Evolutionary conservation across 2,797 vertebrate genomes (phyloP).

Genomic region (Chrysocyon brachyurus): DNA sequence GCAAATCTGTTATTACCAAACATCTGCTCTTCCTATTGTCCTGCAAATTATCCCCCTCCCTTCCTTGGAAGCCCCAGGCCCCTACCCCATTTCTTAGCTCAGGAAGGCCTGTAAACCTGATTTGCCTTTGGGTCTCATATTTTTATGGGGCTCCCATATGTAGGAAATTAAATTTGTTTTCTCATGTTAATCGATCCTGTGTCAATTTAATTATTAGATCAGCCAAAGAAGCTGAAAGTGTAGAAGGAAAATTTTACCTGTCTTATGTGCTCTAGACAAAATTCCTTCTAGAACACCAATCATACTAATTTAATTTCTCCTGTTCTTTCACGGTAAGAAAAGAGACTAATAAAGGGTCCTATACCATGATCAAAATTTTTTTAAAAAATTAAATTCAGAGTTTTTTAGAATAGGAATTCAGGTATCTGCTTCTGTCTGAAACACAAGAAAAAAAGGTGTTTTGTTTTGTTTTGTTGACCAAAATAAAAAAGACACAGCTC

Average conservation of each 20-base stretch:
- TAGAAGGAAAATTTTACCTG: not conserved
- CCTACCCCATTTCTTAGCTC: not conserved
- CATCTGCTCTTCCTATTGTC: not conserved
- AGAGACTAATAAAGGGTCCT: not conserved
- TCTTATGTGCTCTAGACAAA: not conserved
- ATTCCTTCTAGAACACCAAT: slow-evolving; percentile 24
- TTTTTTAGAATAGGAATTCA: slow-evolving; percentile 50
- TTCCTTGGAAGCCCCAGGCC: not conserved
- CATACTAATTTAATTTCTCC: slow-evolving; percentile 36
- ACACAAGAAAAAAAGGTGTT: slow-evolving; percentile 22
- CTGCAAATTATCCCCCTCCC: not conserved
- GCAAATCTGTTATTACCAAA: not conserved
- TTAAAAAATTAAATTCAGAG: not conserved
- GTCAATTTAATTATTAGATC: not conserved
- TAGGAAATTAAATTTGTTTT: not conserved
- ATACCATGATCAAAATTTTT: not conserved
- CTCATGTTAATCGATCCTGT: not conserved
- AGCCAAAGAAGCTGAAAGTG: not conserved
- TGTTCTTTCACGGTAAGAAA: slow-evolving; percentile 40
- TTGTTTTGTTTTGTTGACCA: not conserved
- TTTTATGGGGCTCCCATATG: not conserved
- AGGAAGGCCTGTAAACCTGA: not conserved
- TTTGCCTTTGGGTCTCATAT: not conserved
- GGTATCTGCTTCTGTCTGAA: slow-evolving; percentile 60
- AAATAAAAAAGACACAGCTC: slow-evolving; percentile 30